Base-by-base conservation (phyloP, 2,797 vertebrate species). In the Tragopan temminckii region DNA sequence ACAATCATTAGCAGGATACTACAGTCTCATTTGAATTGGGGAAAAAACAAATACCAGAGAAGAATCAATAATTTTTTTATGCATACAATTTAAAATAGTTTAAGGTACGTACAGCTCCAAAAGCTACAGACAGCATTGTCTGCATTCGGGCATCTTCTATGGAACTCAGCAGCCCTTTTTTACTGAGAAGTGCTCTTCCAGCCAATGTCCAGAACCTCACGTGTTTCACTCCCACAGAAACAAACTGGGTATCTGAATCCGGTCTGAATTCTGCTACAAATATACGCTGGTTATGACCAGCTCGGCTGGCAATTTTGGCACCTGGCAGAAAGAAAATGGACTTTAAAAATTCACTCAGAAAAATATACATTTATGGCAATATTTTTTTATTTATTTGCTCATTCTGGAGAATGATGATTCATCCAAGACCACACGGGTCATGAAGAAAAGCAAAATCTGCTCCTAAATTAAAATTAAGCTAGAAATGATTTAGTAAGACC, bases 221-320 rank as follows among this genome's bases (percentile, higher is more conserved):
- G 0, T 99, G 99, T 48, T 99, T 99, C 38, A 99, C 98, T 75
- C 99, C 99, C 96, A 99, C 99, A 9, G 99, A 99, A 96, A 99
- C 99, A 98, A 99, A 99, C 97, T 99, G 99, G 21, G 99, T 99
- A 96, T 99, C 99, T 2, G 99, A 99, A 97, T 99, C 99, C 0
- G 99, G 99, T 11, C 99, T 98, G 97, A 99, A 99, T 97, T 99
- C 99, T 9, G 99, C 99, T 97, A 99, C 99, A 97, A 99, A 99
- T 97, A 99, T 99, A 83, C 99, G 98, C 93, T 99, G 99, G 82
- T 97, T 99, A 96, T 99, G 99, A 83, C 99, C 99, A 11, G 98
- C 97, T 92, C 98, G 98, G 95, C 98, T 99, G 96, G 99, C 99
- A 94, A 99, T 98, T 98, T 98, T 99, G 98, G 99, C 98, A 98